Evolutionary conservation across 2,888 invertebrate genomes (phyloP).

Genomic region (Odontomyia ornata): DNA sequence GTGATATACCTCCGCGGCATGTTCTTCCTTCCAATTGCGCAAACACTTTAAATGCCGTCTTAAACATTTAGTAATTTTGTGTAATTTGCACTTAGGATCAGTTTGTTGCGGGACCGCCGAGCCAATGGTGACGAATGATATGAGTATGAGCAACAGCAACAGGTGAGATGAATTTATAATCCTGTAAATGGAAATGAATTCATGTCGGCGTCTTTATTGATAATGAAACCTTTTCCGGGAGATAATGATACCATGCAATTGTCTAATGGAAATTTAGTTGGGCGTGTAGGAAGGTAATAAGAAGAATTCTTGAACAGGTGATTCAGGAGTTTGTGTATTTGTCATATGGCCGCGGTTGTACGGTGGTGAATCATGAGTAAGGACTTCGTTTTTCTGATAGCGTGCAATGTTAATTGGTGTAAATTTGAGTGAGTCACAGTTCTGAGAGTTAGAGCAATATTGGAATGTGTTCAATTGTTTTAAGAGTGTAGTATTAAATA

Average conservation of each 20-base stretch:
- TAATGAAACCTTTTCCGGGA: background rate
- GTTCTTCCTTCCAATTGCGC: constrained; percentile 36
- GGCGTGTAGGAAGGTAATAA: constrained; percentile 20
- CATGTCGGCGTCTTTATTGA: background rate
- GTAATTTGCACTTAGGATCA: constrained; percentile 39
- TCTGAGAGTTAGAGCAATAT: background rate
- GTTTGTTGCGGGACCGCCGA: constrained; percentile 31
- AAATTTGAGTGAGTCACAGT: constrained; percentile 8
- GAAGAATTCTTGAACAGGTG: constrained; percentile 23
- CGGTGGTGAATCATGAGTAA: constrained; percentile 24
- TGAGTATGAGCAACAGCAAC: constrained; percentile 16
- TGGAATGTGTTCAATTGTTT: too few relatives aligned
- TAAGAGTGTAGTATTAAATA: too few relatives aligned
- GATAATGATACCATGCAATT: constrained; percentile 4
- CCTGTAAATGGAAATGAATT: constrained; percentile 9
- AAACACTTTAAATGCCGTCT: constrained; percentile 29
- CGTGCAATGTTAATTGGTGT: background rate
- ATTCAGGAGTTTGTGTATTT: constrained; percentile 4
- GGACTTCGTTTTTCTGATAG: constrained; percentile 5
- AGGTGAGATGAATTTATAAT: constrained; percentile 41
- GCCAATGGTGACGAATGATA: background rate
- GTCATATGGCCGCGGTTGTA: background rate
- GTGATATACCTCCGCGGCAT: constrained; percentile 15
- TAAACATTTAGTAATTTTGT: constrained; percentile 39
- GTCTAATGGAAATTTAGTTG: constrained; percentile 33